Conservation (phyloP, 2,888 invertebrate genomes). For the Andrena trimmerana region DNA sequence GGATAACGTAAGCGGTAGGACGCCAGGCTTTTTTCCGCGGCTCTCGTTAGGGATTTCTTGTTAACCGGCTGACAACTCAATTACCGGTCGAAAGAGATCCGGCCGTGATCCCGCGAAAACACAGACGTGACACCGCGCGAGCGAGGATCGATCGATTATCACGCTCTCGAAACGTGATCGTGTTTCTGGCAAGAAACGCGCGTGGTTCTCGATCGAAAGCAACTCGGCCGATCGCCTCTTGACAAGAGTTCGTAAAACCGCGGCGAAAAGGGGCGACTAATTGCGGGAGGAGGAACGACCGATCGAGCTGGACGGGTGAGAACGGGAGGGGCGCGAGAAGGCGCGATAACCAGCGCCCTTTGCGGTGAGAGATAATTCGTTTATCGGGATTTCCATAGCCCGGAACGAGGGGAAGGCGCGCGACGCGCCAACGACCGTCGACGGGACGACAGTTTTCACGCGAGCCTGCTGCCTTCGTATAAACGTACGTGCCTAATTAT, state of each 20-base stretch:
- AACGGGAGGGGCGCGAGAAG: conserved; percentile 3
- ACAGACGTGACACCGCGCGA: conserved; percentile 23
- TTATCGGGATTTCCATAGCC: conserved; percentile 49
- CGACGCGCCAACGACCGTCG: conserved; percentile 5
- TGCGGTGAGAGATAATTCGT: conserved; percentile 43
- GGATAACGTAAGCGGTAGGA: not conserved
- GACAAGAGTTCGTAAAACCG: not conserved
- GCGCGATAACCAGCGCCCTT: conserved; percentile 24
- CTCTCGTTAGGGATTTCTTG: conserved; percentile 61
- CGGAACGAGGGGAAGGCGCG: not conserved
- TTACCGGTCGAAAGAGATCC: conserved; percentile 53
- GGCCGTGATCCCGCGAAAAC: conserved; percentile 34
- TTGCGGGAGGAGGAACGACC: not conserved
- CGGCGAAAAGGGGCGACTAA: conserved; percentile 1
- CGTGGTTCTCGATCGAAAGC: conserved; percentile 1
- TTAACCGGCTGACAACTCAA: conserved; percentile 70
- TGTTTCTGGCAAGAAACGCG: conserved; percentile 11
- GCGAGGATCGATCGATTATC: conserved; percentile 48
- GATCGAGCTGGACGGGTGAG: conserved; percentile 1
- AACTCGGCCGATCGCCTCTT: not conserved
- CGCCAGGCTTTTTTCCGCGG: conserved; percentile 38
- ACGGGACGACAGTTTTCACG: conserved; percentile 11
- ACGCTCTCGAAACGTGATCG: conserved; percentile 52
- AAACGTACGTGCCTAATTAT: not conserved
- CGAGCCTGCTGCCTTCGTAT: conserved; percentile 7